These are phyloP conservation scores for Heliconius charithonia DNA, from an alignment of 2,888 invertebrate species.

Conservation along the genomic window DNA sequence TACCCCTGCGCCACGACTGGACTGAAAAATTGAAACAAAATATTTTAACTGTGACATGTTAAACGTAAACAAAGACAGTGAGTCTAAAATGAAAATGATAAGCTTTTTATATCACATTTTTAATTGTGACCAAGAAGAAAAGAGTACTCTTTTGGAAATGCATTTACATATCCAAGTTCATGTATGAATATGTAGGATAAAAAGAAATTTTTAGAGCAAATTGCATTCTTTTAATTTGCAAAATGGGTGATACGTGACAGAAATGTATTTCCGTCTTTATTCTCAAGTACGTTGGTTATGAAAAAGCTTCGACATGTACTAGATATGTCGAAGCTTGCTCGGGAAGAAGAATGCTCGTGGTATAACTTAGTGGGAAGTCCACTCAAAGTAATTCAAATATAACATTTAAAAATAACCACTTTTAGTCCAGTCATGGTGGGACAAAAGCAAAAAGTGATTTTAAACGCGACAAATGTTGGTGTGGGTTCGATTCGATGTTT, in stretches of 20 bases:
- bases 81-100: constrained; percentile 13
- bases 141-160: constrained; percentile 23
- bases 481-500: too few relatives aligned
- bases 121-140: constrained; percentile 21
- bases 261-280: constrained; percentile 4
- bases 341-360: too few relatives aligned
- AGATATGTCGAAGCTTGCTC: too few relatives aligned
- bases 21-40: too few relatives aligned
- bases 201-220: constrained; percentile 19
- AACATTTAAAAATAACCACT: too few relatives aligned
- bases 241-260: constrained; percentile 1
- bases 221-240: constrained; percentile 29
- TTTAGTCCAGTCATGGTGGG: too few relatives aligned
- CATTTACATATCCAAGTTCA: constrained; percentile 24
- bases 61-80: neutral
- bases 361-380: too few relatives aligned
- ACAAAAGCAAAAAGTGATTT: too few relatives aligned
- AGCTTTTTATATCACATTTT: constrained; percentile 10
- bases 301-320: neutral
- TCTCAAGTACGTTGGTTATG: constrained; percentile 6
- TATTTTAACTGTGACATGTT: neutral
- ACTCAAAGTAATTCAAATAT: too few relatives aligned
- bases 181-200: constrained; percentile 12
- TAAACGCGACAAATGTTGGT: too few relatives aligned
- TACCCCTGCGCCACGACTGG: too few relatives aligned